A percentile compares a stretch with the other conserved stretches of the same genome.
Evolutionary conservation across 37 sponge, comb jelly and placozoan genomes (phyloP).

Genomic region (Dysidea cf. avara): DNA sequence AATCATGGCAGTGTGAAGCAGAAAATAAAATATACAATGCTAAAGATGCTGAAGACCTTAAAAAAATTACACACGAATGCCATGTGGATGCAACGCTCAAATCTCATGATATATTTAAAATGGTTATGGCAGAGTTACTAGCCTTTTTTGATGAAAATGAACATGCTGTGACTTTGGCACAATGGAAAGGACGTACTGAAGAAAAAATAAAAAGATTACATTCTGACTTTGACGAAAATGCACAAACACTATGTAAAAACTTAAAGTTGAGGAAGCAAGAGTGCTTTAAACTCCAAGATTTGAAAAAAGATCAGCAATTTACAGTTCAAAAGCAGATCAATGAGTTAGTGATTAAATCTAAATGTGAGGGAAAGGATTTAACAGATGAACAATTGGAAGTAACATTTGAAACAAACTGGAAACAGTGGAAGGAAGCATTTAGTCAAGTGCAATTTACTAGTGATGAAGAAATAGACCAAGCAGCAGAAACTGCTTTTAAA

Average conservation of each 20-base stretch:
- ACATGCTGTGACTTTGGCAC: not conserved
- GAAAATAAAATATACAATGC: not conserved
- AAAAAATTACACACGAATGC: not conserved
- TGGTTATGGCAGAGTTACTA: not conserved
- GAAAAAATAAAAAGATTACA: not conserved
- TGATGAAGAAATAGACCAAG: no score
- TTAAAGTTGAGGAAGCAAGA: not conserved
- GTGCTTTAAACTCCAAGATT: not conserved
- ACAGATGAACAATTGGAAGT: not conserved
- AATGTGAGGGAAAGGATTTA: not conserved
- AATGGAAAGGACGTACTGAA: not conserved
- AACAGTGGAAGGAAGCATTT: not conserved
- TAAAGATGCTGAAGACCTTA: not conserved
- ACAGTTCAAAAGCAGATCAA: not conserved
- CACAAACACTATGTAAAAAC: not conserved
- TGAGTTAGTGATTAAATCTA: not conserved
- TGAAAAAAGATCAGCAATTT: not conserved
- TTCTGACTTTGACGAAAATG: not conserved
- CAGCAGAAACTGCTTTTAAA: not conserved
- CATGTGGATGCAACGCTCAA: not conserved
- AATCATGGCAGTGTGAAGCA: not conserved
- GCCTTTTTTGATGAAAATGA: conserved; percentile 12
- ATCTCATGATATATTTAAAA: not conserved
- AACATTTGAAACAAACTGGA: not conserved
- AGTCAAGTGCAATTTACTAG: no score